Percentiles rank a stretch among this genome's conserved stretches.
These are phyloP conservation scores for Menidia menidia DNA, from an alignment of 2,797 vertebrate species.

Conservation along the genomic window DNA sequence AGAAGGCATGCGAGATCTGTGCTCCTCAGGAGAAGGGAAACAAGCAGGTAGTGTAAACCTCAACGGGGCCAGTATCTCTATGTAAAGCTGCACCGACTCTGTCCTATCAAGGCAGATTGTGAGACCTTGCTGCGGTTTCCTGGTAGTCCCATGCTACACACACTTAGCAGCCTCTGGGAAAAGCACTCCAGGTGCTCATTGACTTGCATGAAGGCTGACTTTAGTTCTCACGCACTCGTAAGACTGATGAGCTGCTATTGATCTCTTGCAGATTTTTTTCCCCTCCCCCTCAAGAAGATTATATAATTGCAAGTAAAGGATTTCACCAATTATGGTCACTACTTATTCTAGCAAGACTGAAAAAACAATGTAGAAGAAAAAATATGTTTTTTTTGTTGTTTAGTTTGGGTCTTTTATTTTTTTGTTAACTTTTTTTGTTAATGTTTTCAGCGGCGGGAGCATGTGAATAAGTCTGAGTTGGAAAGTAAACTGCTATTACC, in stretches of 20 bases:
- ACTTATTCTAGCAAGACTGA: slow-evolving; percentile 34
- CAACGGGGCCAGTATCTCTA: slow-evolving; percentile 72
- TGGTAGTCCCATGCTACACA: slow-evolving; percentile 70
- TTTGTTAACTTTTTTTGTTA: slow-evolving; percentile 27
- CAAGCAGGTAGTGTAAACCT: slow-evolving; percentile 87
- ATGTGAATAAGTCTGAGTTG: slow-evolving; percentile 35
- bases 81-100: slow-evolving; percentile 68
- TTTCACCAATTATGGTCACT: slow-evolving; percentile 58
- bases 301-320: slow-evolving; percentile 52
- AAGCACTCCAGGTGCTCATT: slow-evolving; percentile 85
- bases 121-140: slow-evolving; percentile 70
- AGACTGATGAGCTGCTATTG: slow-evolving; percentile 79
- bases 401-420: no score
- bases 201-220: slow-evolving; percentile 86
- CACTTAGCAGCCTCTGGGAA: slow-evolving; percentile 82
- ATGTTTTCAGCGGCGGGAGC: slow-evolving; percentile 24
- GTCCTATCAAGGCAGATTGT: slow-evolving; percentile 79
- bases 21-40: slow-evolving; percentile 72
- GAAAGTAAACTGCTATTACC: slow-evolving; percentile 73
- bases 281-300: slow-evolving; percentile 68
- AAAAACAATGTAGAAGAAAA: slow-evolving; percentile 32
- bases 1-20: slow-evolving; percentile 74
- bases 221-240: slow-evolving; percentile 79
- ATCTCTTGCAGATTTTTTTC: slow-evolving; percentile 60
- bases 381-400: not conserved